Percentiles rank a stretch among this genome's conserved stretches.
Conservation (phyloP, 2,113 vertebrate species). For the Anarrhichthys ocellatus region DNA sequence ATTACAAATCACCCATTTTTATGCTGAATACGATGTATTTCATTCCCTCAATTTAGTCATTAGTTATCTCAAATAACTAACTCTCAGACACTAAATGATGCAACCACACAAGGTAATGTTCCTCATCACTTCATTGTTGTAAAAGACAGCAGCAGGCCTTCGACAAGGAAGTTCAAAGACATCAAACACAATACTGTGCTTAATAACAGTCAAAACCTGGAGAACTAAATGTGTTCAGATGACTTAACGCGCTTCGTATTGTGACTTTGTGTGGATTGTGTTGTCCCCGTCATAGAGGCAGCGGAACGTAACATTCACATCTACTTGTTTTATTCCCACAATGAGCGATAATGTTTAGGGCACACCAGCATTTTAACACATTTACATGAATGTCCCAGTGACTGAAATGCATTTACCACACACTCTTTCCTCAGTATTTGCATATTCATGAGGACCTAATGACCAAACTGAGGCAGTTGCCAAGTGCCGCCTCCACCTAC, state of each 20-base stretch:
- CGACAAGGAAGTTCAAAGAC: too few species aligned
- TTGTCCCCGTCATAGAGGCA: too few species aligned
- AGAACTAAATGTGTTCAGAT: background rate
- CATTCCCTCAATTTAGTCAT: background rate
- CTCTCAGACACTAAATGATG: background rate
- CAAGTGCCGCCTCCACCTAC: conserved; percentile 68
- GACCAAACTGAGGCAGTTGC: conserved; percentile 66
- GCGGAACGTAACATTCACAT: background rate
- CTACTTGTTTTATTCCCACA: background rate
- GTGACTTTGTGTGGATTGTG: background rate
- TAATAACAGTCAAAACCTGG: too few species aligned
- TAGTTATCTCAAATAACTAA: too few species aligned
- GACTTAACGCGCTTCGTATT: background rate
- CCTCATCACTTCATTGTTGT: background rate
- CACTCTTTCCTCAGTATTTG: conserved; percentile 14
- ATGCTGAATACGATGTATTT: background rate
- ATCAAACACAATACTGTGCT: too few species aligned
- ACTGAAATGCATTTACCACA: conserved; percentile 25
- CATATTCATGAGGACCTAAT: conserved; percentile 74
- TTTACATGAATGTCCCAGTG: background rate
- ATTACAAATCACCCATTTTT: background rate
- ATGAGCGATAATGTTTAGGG: background rate
- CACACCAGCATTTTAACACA: conserved; percentile 12
- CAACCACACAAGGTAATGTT: background rate
- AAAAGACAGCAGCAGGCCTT: background rate